Base-by-base conservation (phyloP, 2,888 invertebrate species). In the Caenorhabditis auriculariae region DNA sequence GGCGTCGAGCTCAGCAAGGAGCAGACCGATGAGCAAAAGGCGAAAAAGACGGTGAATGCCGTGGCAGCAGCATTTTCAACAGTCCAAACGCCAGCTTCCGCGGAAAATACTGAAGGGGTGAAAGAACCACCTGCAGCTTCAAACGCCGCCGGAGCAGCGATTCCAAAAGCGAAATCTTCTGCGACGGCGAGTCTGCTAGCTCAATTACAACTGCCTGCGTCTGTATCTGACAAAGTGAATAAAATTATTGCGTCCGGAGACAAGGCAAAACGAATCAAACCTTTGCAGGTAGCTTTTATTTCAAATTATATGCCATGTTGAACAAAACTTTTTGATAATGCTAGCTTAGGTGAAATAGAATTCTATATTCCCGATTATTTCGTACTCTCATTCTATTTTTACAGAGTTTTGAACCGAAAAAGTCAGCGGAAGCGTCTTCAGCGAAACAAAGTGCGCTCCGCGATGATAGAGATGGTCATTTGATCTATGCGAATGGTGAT, bases 401-500 rank as follows among this genome's bases (percentile, higher is more conserved):
- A n/a, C n/a, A n/a, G n/a, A n/a, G n/a, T n/a, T n/a, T n/a, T n/a
- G n/a, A n/a, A n/a, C n/a, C n/a, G n/a, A n/a, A n/a, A n/a, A n/a
- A n/a, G n/a, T n/a, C n/a, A n/a, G n/a, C n/a, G n/a, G n/a, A n/a
- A n/a, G n/a, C n/a, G n/a, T n/a, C n/a, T n/a, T n/a, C n/a, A n/a
- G n/a, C n/a, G n/a, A n/a, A n/a, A n/a, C n/a, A n/a, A n/a, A n/a
- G n/a, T n/a, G n/a, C 3, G 6, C 90, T 95, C 86, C 91, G 93
- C 88, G 94, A 98, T 88, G 96, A 98, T 88, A 91, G 91, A 87
- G 96, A 98, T 87, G 98, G 98, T 86, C 96, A 98, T 87, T 92
- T 98, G 87, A 90, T 98, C 86, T 98, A 96, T 90, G 90, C 90
- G 87, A 89, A 89, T 87, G 96, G 95, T 87, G 95, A 96, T 88